Evolutionary conservation across 2,888 invertebrate species (phyloP), one percentile per base, ranked within the genome.

Genomic region (Osmoderma eremita): DNA sequence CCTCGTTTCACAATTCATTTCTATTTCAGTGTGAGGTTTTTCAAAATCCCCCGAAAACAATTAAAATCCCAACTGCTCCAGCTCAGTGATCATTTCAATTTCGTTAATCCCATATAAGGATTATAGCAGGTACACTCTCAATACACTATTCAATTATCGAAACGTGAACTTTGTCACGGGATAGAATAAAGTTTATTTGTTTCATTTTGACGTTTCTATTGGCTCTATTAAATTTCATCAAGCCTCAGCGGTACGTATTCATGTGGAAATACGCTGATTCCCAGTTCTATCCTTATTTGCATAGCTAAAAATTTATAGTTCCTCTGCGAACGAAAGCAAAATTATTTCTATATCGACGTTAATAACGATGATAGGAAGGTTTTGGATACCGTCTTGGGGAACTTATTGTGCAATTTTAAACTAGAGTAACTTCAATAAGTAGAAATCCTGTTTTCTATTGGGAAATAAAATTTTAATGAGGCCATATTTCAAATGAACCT

Each of bases 121-220:
- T 48, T 30, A 45, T 30, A 45, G 22, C 22, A 24, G 13, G 17
- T n/a, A 42, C 41, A 17, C 17, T 45, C 17, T 22, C n/a, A 6
- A 41, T 24, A 48, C 30, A 30, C 30, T 48, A 61, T 61, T 45
- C 42, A 45, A 61, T 61, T 61, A 61, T 48, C 15, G 17, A 42
- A 48, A 17, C 18, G 58, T 45, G 45, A 61, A 61, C 30, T 58
- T 58, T 58, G 39, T 45, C 45, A 61, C 15, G 45, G 45, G 24
- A 61, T 30, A 15, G 24, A 45, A 17, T 17, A 45, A 58, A 61
- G 45, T 36, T 61, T 45, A 61, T 61, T 61, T 61, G 45, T 61
- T 61, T 30, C 58, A 61, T 30, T 56, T 61, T 36, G 45, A 10
- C 30, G n/a, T 45, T 17, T 30, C 58, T 6, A 45, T 30, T 48